Evolutionary conservation across 1,140 invertebrate species (phyloP).

Genomic region (Frieseomelitta varia): DNA sequence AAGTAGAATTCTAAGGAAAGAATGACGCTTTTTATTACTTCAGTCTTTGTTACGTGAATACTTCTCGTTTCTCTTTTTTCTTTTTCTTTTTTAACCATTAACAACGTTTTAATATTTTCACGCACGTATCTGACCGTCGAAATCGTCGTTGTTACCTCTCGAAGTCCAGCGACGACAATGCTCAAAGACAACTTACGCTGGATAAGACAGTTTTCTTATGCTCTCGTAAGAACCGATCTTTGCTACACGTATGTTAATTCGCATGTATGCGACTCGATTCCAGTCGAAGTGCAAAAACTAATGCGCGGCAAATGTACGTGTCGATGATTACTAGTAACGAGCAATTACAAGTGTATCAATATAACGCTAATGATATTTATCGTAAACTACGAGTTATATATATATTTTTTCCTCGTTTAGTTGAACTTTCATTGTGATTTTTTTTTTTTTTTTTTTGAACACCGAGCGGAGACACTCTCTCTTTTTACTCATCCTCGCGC

Average conservation of each 20-base stretch:
- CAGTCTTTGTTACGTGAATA: conserved; percentile 69
- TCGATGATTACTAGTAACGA: conserved; percentile 4
- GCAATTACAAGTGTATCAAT: background rate
- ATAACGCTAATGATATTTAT: conserved; percentile 11
- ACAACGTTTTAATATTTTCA: conserved; percentile 36
- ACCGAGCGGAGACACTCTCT: background rate
- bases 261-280: background rate
- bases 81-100: background rate
- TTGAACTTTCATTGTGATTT: conserved; percentile 33
- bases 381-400: conserved; percentile 17
- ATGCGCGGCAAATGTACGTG: background rate
- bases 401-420: conserved; percentile 5
- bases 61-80: conserved; percentile 7
- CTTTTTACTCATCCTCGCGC: background rate
- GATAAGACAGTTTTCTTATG: background rate
- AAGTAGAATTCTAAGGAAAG: conserved; percentile 37
- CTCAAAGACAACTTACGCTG: conserved; percentile 19
- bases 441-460: no score
- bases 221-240: background rate
- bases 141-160: no score
- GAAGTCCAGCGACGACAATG: background rate
- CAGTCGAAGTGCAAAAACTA: background rate
- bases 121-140: background rate
- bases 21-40: conserved; percentile 53
- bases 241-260: background rate